phyloP scores from a whole-genome alignment of 2,113 vertebrate species.

The Psittacula cyanocephala region DNA sequence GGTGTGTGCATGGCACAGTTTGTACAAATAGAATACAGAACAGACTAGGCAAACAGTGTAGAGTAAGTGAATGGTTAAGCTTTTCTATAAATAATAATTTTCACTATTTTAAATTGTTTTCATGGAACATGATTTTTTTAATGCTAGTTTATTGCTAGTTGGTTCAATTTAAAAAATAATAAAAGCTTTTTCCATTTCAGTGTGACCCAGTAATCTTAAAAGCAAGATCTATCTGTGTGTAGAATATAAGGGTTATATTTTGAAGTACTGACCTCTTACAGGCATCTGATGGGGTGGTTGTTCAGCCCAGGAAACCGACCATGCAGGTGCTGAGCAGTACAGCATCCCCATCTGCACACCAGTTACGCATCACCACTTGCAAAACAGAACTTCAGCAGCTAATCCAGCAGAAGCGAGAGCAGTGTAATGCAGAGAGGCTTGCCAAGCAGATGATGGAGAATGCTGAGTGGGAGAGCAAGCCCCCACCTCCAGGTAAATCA shows the following conservation, averaged over 20 bases:
- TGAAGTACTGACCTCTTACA: slow-evolving; percentile 48
- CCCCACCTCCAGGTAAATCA: slow-evolving; percentile 88
- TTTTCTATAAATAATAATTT: neutral
- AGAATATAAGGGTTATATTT: neutral
- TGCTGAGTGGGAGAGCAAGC: slow-evolving; percentile 95
- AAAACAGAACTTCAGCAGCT: slow-evolving; percentile 94
- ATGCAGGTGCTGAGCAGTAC: slow-evolving; percentile 78
- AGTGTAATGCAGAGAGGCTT: slow-evolving; percentile 91
- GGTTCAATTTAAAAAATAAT: neutral
- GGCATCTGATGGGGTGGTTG: slow-evolving; percentile 76
- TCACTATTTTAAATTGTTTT: neutral
- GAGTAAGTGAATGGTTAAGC: neutral
- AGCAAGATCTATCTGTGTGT: neutral
- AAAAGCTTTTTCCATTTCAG: neutral
- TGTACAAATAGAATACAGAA: neutral
- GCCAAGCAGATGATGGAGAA: slow-evolving; percentile 98
- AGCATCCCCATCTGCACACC: slow-evolving; percentile 77
- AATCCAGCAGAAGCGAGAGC: slow-evolving; percentile 94
- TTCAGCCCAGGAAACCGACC: slow-evolving; percentile 77
- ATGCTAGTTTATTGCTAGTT: neutral
- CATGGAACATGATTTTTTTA: neutral
- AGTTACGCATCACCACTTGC: slow-evolving; percentile 91
- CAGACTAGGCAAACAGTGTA: neutral
- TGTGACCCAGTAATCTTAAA: neutral
- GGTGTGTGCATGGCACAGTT: neutral